Evolutionary conservation across 2,888 invertebrate genomes (phyloP).

Genomic region (Diogma glabrata): DNA sequence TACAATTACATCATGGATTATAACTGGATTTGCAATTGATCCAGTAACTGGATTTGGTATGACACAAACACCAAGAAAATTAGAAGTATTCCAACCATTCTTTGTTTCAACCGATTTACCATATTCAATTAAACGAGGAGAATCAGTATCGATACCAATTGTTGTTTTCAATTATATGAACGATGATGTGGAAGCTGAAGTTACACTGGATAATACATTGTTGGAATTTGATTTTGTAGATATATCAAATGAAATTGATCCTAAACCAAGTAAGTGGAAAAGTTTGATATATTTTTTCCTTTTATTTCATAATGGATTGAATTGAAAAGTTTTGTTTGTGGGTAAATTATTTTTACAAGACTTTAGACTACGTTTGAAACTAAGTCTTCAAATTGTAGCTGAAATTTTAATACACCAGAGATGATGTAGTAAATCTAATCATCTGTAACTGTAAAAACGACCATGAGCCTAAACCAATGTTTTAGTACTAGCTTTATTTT

Average conservation of each 20-base stretch:
- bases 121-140: conserved; percentile 76
- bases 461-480: too few species aligned
- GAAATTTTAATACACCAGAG: too few species aligned
- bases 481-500: too few species aligned
- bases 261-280: conserved; percentile 49
- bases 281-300: too few species aligned
- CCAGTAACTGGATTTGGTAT: conserved; percentile 65
- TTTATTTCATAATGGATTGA: too few species aligned
- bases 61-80: conserved; percentile 50
- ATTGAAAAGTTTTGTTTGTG: too few species aligned
- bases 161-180: conserved; percentile 82
- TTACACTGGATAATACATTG: conserved; percentile 71
- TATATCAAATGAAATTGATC: conserved; percentile 48
- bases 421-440: too few species aligned
- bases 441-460: too few species aligned
- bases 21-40: conserved; percentile 73
- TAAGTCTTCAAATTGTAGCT: too few species aligned
- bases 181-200: conserved; percentile 62
- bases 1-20: conserved; percentile 72
- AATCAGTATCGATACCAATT: conserved; percentile 77
- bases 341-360: too few species aligned
- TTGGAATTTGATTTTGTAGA: conserved; percentile 74
- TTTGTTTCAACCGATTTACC: conserved; percentile 80
- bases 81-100: conserved; percentile 70
- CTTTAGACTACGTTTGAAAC: too few species aligned